Evolutionary conservation across 1,140 invertebrate species (phyloP), one percentile per base, ranked within the genome.

Genomic region (Paralvinella palmiformis): DNA sequence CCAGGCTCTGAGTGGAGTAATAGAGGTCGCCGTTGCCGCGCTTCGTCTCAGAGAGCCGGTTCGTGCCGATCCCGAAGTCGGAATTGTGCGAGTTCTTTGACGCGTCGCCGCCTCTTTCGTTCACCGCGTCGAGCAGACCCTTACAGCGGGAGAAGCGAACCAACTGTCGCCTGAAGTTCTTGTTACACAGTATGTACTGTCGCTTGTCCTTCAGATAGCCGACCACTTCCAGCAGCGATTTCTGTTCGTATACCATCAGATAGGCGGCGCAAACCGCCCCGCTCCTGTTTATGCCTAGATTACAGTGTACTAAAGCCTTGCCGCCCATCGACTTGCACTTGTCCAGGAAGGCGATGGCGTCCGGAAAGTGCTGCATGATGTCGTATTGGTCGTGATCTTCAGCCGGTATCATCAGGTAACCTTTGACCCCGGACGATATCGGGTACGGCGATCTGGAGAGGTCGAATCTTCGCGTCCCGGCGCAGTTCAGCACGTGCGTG

Each of bases 251-350:
- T 31, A 44, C 59, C 64, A 66, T 62, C 15, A 66, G 45, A 29
- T 66, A 66, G 17, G 64, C 59, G 1, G 64, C 64, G 33, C 44
- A 48, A 7, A 66, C 41, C 22, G 64, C 64, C 5, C 64, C 64
- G 41, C 64, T 66, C 32, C 64, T 24, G 31, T 66, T 66, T 22
- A 66, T 52, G 27, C 64, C 64, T 24, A 66, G 64, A 36, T 66
- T 66, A 32, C 64, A 66, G 52, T 66, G 64, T 4, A 66, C 59
- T 20, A 66, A 53, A 24, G 45, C 64, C 3, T 24, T 61, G 45
- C 59, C 59, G 22, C 50, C 45, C 13, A 22, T n/a, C n/a, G 35
- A 27, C 50, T 62, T 66, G 22, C 36, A 45, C 17, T 41, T 29
- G 36, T 66, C 59, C 20, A 66, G 44, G 35, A 55, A 62, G 22